Base-by-base conservation (phyloP, 2,113 vertebrate genomes). In the Talpa occidentalis region DNA sequence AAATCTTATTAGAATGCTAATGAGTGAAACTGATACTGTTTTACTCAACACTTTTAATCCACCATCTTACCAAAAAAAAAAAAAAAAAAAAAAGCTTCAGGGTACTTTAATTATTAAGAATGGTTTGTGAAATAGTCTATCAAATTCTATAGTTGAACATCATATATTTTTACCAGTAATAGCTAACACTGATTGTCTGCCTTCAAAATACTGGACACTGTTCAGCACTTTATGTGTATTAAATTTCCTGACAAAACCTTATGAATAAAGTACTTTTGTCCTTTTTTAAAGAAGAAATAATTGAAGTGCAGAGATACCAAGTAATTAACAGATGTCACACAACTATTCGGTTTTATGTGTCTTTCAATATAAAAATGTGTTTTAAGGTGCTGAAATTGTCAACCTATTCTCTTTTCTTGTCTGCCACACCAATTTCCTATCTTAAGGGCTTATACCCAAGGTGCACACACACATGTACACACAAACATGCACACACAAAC, bases 211-310 rank as follows among this genome's bases (percentile, higher is more conserved):
- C 26, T 28, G 7, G 6, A 6, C 14, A 88, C 10, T 44, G 4
- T 47, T 67, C 79, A 47, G 21, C 83, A 62, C 21, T 72, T 67
- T 37, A 40, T 44, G 10, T 17, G 11, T 74, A 35, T 66, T 79
- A 73, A 83, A 28, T 9, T 90, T 93, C 21, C 28, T 1, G 52
- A 49, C 66, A 88, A 70, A 88, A 70, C 3, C 32, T 49, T 76
- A 22, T 70, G 30, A 80, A 59, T 5, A 76, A 69, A 89, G 67
- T 81, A 82, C 66, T 90, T 35, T 70, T 72, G 28, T 32, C 81
- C 19, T 91, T 35, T 72, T 90, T 90, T 92, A 49, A 44, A 70
- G 42, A 70, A 22, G 14, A 86, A 47, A 67, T 88, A 93, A 78
- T 24, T 54, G 10, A 95, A 76, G 10, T 80, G 14, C 82, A 90